Base-by-base conservation (phyloP, 2,888 invertebrate genomes). In the Drosophila quasianomalipes region DNA sequence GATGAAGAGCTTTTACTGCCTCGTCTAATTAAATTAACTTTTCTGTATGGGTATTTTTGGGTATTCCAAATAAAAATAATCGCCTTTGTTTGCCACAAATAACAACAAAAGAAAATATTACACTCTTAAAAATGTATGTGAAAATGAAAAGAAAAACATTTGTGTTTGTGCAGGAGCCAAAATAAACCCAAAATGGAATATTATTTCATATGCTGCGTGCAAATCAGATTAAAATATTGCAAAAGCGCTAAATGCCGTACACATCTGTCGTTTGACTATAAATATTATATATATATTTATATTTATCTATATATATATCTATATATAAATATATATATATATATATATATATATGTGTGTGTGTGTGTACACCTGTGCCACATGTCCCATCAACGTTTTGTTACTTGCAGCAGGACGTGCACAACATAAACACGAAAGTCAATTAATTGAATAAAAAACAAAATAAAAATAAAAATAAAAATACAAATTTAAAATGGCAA, bases 381-480 rank as follows among this genome's bases (percentile, higher is more conserved):
- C 6, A 16, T 28, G 4, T 2, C n/a, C n/a, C 31, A 41, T 5
- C 12, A 2, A n/a, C 47, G 33, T 9, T 28, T 16, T 30, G 6
- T 53, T 52, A 30, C 35, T 26, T 37, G 52, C 68, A 41, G 22
- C 60, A 68, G 67, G 57, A 68, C 47, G 57, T 69, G 33, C 59
- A 70, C 70, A 81, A 72, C 63, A 74, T 68, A 79, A 81, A 70
- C 74, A 77, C 70, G 71, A 72, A 85, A 86, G 84, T 84, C 86
- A 84, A 81, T 86, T 83, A 84, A 89, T 84, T 83, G 84, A 84
- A 81, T 89, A 66, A 79, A 83, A 73, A 81, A 62, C 79, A 64
- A 47, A 75, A 62, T 79, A 10, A 33, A 33, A 89, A 62, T 79
- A 10, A 33, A 33, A 89, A 81, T 89, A 62, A 79, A 83, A 71